Conservation (phyloP, 2,888 invertebrate species). For the Idaea dimidiata region DNA sequence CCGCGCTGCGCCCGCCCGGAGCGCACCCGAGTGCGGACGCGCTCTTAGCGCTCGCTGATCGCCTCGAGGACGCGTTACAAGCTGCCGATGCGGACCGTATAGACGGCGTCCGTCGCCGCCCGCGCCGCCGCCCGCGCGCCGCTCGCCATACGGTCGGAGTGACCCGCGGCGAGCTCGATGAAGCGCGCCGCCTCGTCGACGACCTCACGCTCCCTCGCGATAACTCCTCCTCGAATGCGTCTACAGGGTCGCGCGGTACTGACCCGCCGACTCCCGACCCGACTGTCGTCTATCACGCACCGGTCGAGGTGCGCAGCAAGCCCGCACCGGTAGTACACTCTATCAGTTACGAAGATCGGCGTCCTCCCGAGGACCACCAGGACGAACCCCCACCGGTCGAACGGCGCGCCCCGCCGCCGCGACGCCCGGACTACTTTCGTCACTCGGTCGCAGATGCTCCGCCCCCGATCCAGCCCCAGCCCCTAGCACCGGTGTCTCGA, state of each 20-base stretch:
- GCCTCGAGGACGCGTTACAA: slow-evolving; percentile 82
- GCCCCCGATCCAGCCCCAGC: no score
- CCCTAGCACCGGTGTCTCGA: slow-evolving; percentile 34
- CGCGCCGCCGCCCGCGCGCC: slow-evolving; percentile 82
- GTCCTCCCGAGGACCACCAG: slow-evolving; percentile 40
- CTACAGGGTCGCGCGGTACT: slow-evolving; percentile 52
- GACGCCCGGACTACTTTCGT: slow-evolving; percentile 61
- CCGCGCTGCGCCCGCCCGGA: slow-evolving; percentile 83
- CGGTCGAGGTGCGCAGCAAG: slow-evolving; percentile 49
- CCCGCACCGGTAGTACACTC: slow-evolving; percentile 50
- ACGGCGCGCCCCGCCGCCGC: slow-evolving; percentile 47
- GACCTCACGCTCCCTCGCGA: slow-evolving; percentile 49
- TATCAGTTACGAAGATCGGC: slow-evolving; percentile 48
- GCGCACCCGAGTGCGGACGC: slow-evolving; percentile 79
- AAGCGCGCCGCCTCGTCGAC: slow-evolving; percentile 88
- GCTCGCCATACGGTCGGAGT: slow-evolving; percentile 92
- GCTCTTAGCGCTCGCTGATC: slow-evolving; percentile 84
- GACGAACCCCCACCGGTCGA: slow-evolving; percentile 51
- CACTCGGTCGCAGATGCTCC: slow-evolving; percentile 64
- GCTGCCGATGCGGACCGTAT: slow-evolving; percentile 64
- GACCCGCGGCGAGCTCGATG: slow-evolving; percentile 88
- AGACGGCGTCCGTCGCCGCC: slow-evolving; percentile 62
- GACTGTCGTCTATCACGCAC: slow-evolving; percentile 49
- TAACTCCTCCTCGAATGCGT: slow-evolving; percentile 66
- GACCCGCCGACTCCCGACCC: slow-evolving; percentile 55